Evolutionary conservation across 1,140 invertebrate genomes (phyloP).

Genomic region (Apis dorsata): DNA sequence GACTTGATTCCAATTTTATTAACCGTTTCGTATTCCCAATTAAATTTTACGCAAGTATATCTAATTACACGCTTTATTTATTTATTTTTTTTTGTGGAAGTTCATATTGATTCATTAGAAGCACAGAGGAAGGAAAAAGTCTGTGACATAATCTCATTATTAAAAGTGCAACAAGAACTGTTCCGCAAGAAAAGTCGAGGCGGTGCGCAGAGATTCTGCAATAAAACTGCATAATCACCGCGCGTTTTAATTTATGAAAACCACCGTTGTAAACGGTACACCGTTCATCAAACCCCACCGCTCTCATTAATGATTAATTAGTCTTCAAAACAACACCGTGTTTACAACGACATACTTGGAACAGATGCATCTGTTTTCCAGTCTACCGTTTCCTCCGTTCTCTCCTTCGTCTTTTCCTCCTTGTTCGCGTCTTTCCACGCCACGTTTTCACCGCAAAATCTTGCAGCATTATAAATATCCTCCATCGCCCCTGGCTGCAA

Average conservation of each 20-base stretch:
- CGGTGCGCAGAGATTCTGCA: not conserved
- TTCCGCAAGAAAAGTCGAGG: not conserved
- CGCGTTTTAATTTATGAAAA: not conserved
- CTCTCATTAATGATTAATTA: constrained; percentile 11
- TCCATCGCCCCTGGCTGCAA: not conserved
- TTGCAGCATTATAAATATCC: constrained; percentile 32
- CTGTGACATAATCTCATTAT: not conserved
- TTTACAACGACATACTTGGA: not conserved
- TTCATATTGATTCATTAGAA: not conserved
- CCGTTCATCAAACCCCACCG: not conserved
- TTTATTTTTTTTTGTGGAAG: not conserved
- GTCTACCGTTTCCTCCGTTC: no score
- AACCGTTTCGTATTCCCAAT: no score
- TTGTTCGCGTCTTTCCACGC: not conserved
- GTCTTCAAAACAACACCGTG: not conserved
- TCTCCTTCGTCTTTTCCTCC: no score
- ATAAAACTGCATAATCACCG: not conserved
- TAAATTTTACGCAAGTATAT: no score
- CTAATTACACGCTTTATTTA: no score
- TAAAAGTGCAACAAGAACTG: no score
- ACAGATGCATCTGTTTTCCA: not conserved
- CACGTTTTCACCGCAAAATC: not conserved
- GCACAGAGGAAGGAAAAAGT: not conserved
- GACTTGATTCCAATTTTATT: no score
- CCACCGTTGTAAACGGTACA: not conserved